Evolutionary conservation across 1,140 invertebrate genomes (phyloP), one percentile per base, ranked within the genome.

Genomic region (Hyposmocoma kahamanoa): DNA sequence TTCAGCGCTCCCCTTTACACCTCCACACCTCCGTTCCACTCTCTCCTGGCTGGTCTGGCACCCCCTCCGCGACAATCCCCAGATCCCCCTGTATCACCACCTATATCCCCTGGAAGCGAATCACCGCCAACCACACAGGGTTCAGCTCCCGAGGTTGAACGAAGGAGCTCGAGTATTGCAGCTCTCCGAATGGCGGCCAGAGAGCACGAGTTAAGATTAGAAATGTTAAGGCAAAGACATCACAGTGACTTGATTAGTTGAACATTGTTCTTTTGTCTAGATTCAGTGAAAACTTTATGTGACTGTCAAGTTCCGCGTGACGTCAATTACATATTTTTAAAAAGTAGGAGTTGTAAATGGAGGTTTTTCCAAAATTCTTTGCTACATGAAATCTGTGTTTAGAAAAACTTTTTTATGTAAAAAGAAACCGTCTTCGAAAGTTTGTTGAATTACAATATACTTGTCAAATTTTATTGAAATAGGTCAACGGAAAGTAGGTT

Each of bases 141-240:
- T 54, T 4, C 67, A 64, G 30, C 79, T 72, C 46, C 89, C 84
- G 41, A 93, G 91, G 66, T 90, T 49, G 96, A 97, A 79, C 88
- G 96, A 50, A 87, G 96, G 52, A 94, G 92, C 60, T 96, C 94
- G 18, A 97, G 95, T 61, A 97, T 98, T 47, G 96, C 95, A 0
- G 94, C 95, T 0, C 86, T 99, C 3, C 85, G 97, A 45, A 88
- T 97, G 22, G 96, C 97, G 59, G 97, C 97, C 0, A 89, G 96
- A 5, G 96, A 98, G 81, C 96, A 98, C 77, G 95, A 97, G 72
- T 83, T 97, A 5, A 91, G 94, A 65, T 81, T 96, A 58, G 95
- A 96, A 72, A 91, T 96, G 89, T 63, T 95, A 28, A 86, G 94
- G 38, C 95, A 96, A 68, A 93, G 92, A 64, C 92, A 92, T 21